Conservation (phyloP, 2,113 vertebrate genomes). For the Mirza zaza region DNA sequence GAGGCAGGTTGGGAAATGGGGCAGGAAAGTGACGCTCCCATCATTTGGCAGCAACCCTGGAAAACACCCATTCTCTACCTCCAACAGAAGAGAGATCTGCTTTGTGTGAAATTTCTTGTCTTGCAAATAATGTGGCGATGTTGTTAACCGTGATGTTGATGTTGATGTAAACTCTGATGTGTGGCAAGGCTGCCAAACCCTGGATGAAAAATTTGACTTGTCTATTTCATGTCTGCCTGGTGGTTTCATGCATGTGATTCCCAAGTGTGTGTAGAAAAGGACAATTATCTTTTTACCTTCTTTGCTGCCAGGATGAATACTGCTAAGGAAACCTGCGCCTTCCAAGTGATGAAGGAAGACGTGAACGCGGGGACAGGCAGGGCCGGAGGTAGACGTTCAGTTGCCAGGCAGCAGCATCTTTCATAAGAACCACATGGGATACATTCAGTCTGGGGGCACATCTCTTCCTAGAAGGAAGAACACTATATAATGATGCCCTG, state of each 20-base stretch:
- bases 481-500: neutral
- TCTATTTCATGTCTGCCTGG: slow-evolving; percentile 25
- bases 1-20: neutral
- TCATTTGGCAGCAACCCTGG: neutral
- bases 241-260: slow-evolving; percentile 47
- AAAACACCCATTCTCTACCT: neutral
- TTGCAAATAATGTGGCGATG: neutral
- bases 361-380: neutral
- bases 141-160: neutral
- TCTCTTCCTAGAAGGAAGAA: neutral
- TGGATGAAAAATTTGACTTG: neutral
- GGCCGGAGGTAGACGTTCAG: neutral
- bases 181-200: slow-evolving; percentile 46
- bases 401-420: neutral
- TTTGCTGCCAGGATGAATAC: neutral
- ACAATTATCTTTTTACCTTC: slow-evolving; percentile 1
- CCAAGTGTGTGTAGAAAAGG: neutral
- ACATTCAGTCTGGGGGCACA: neutral
- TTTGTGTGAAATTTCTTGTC: neutral
- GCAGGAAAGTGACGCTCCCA: neutral
- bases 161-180: neutral
- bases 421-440: neutral
- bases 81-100: neutral
- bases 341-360: neutral
- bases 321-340: neutral